Conservation (phyloP, 2,113 vertebrate species). For the Caretta caretta region DNA sequence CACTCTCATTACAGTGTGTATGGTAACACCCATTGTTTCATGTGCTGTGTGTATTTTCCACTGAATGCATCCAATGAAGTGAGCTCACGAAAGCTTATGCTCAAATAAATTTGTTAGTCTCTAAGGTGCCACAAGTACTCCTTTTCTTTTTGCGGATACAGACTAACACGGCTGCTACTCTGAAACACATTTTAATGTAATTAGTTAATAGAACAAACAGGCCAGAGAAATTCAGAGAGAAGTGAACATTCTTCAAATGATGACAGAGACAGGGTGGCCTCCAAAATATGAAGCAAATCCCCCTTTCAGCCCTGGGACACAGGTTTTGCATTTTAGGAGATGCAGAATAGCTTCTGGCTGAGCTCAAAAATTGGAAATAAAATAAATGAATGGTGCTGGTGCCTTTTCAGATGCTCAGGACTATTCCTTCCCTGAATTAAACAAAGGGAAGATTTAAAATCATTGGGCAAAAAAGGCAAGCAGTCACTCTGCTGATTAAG, state of each 20-base stretch:
- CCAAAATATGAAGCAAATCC: accelerated
- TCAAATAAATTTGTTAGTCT: too few species aligned
- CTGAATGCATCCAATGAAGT: too few species aligned
- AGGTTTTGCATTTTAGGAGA: background rate
- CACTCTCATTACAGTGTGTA: too few species aligned
- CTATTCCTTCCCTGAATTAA: background rate
- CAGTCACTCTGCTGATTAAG: background rate
- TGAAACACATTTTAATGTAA: background rate
- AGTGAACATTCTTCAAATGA: background rate
- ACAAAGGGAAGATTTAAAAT: background rate
- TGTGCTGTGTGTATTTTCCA: too few species aligned
- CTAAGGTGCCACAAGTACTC: too few species aligned
- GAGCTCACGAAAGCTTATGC: too few species aligned
- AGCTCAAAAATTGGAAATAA: background rate
- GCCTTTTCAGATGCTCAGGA: background rate
- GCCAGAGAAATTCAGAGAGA: accelerated
- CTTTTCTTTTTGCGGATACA: too few species aligned
- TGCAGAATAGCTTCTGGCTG: background rate
- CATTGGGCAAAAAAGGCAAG: accelerated
- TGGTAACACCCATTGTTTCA: too few species aligned
- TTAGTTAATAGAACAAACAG: accelerated
- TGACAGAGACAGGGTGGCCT: background rate
- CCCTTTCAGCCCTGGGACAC: background rate
- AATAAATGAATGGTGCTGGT: background rate
- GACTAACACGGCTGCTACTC: too few species aligned